Conservation (phyloP, 2,113 vertebrate genomes). For the Solea solea region DNA sequence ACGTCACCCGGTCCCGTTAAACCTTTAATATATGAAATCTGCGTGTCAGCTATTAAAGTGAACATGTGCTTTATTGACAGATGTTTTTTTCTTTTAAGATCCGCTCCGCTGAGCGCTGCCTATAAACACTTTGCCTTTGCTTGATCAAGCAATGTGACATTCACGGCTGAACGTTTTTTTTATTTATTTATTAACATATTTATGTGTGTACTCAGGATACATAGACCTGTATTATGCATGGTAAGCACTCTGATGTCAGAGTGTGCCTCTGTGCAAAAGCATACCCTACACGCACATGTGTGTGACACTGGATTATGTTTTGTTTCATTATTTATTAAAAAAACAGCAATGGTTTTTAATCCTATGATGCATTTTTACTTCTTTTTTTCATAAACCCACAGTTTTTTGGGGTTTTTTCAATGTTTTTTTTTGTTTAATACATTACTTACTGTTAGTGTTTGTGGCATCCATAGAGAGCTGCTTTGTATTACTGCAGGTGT, state of each 20-base stretch:
- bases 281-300: not conserved
- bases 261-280: constrained; percentile 1
- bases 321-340: not conserved
- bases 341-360: too few relatives aligned
- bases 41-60: constrained; percentile 24
- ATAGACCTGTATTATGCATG: constrained; percentile 19
- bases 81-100: constrained; percentile 32
- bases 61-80: constrained; percentile 23
- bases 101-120: constrained; percentile 5
- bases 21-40: constrained; percentile 34
- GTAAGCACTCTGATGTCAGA: not conserved
- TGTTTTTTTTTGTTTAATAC: too few relatives aligned
- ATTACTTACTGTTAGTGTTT: too few relatives aligned
- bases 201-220: constrained; percentile 30
- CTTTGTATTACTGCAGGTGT: too few relatives aligned
- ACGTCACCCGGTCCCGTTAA: constrained; percentile 1
- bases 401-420: too few relatives aligned
- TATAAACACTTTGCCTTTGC: constrained; percentile 13
- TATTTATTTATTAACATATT: not conserved
- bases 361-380: too few relatives aligned
- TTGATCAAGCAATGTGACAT: constrained; percentile 49
- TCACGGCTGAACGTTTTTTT: not conserved
- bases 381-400: too few relatives aligned
- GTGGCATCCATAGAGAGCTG: too few relatives aligned
- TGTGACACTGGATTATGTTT: constrained; percentile 24